Percentiles rank a stretch among this genome's conserved stretches.
These are phyloP conservation scores for Albula glossodonta DNA, from an alignment of 2,113 vertebrate species.

Conservation along the genomic window DNA sequence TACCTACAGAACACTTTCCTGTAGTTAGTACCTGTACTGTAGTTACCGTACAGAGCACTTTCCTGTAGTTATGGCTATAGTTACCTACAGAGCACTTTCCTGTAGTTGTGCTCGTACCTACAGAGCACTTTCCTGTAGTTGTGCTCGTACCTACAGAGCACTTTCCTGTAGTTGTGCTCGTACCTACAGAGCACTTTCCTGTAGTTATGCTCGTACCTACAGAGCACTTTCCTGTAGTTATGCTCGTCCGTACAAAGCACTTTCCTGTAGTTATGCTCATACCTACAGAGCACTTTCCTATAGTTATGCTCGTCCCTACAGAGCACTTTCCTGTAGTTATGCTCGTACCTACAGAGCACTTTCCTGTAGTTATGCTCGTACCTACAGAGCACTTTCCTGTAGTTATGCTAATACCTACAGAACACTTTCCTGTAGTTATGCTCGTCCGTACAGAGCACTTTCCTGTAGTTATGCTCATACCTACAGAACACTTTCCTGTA, in stretches of 20 bases:
- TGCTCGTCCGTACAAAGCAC: too few relatives aligned
- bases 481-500: too few relatives aligned
- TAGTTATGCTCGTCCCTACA: neutral
- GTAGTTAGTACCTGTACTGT: conserved; percentile 27
- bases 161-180: neutral
- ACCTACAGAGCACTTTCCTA: too few relatives aligned
- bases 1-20: neutral
- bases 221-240: conserved; percentile 14
- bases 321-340: conserved; percentile 20
- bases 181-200: neutral
- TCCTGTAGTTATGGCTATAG: too few relatives aligned
- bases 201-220: conserved; percentile 18
- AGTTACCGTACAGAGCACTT: neutral
- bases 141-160: conserved; percentile 4
- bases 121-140: conserved; percentile 8
- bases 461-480: too few relatives aligned
- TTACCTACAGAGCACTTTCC: neutral
- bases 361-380: conserved; percentile 23
- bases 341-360: neutral
- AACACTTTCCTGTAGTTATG: conserved; percentile 17
- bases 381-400: too few relatives aligned
- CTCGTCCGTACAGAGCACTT: neutral
- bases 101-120: conserved; percentile 20
- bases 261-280: conserved; percentile 26
- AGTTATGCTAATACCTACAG: neutral